Percentiles rank a stretch among this genome's conserved stretches.
Evolutionary conservation across 2,888 invertebrate species (phyloP).

Genomic region (Chirona hameri): DNA sequence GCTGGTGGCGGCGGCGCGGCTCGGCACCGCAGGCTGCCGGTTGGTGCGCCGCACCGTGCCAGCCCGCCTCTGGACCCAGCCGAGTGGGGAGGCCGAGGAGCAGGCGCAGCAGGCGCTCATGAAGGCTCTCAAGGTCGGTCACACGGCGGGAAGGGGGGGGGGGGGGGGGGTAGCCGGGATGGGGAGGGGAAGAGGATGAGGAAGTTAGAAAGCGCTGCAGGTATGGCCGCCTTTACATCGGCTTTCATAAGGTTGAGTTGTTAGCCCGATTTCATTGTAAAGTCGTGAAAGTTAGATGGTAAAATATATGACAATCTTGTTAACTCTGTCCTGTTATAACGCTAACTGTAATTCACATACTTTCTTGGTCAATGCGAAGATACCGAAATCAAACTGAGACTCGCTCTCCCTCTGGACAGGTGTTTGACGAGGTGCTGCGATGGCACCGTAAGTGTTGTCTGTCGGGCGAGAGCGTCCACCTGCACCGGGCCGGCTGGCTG

Average conservation of each 20-base stretch:
- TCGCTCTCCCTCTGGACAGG: background rate
- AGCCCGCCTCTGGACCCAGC: background rate
- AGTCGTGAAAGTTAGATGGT: too few species aligned
- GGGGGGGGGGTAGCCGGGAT: too few species aligned
- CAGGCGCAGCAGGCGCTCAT: background rate
- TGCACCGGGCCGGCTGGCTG: slow-evolving; percentile 24
- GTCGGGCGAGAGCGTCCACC: background rate
- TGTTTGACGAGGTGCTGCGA: background rate
- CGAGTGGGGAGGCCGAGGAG: background rate
- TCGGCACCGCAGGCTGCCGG: background rate
- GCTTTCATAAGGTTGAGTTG: too few species aligned
- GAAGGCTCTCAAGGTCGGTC: slow-evolving; percentile 4
- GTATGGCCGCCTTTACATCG: too few species aligned
- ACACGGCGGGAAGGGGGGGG: background rate
- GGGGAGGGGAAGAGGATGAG: too few species aligned
- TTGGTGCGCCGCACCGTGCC: background rate
- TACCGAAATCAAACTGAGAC: background rate
- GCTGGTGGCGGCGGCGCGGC: background rate
- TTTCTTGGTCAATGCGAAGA: too few species aligned
- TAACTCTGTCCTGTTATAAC: too few species aligned
- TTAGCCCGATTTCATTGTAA: too few species aligned
- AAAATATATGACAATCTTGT: too few species aligned
- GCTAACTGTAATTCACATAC: too few species aligned
- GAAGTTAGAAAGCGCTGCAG: too few species aligned
- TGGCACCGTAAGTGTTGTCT: background rate